Conservation (phyloP, 2,797 vertebrate genomes). For the Oreochromis grahami region DNA sequence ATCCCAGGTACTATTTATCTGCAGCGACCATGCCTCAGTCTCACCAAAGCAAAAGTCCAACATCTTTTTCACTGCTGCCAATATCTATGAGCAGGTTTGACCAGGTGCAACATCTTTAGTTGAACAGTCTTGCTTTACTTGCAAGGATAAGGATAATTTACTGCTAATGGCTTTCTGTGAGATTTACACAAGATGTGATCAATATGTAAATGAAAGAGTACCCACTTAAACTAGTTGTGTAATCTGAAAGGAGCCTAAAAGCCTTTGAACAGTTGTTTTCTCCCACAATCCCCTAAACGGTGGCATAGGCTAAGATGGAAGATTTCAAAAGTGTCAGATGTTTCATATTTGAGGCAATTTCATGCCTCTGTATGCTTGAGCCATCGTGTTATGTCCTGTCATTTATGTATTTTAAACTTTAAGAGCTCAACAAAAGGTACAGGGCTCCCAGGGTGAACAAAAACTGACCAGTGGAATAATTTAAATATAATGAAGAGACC, state of each 20-base stretch:
- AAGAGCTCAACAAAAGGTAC: not conserved
- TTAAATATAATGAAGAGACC: conserved; percentile 1
- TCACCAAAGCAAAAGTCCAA: not conserved
- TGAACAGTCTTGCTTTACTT: not conserved
- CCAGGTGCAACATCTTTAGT: not conserved
- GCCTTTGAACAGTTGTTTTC: not conserved
- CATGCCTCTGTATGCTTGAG: not conserved
- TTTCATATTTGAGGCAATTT: not conserved
- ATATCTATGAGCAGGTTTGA: not conserved
- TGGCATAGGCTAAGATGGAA: not conserved
- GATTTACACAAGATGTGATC: not conserved
- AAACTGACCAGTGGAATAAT: not conserved
- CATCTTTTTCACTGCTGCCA: not conserved
- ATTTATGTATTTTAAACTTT: not conserved
- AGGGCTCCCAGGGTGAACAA: not conserved
- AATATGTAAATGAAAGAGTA: not conserved
- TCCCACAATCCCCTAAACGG: not conserved
- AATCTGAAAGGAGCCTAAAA: not conserved
- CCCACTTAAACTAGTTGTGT: not conserved
- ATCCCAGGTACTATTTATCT: not conserved
- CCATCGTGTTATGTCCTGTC: not conserved
- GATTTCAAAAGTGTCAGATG: not conserved
- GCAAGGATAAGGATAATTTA: not conserved
- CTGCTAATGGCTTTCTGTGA: not conserved
- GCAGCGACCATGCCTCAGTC: not conserved